Evolutionary conservation across 2,888 invertebrate species (phyloP), one percentile per base, ranked within the genome.

Genomic region (Sylvicola cinctus): DNA sequence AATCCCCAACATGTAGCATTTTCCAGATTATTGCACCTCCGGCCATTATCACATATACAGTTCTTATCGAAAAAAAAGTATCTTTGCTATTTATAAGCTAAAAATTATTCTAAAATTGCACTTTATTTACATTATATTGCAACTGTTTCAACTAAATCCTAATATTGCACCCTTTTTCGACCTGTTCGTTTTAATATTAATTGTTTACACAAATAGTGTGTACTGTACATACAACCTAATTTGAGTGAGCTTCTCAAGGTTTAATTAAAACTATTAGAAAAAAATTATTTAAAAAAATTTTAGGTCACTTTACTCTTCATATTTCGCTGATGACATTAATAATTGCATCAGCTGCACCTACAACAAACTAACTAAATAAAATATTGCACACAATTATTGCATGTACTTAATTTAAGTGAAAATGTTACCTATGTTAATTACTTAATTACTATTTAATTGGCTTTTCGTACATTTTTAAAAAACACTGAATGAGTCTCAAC

Each of bases 401-500:
- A 20, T 20, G 5, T 20, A 6, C 4, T 20, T 6, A 8, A 20
- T 20, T 20, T 6, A 20, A 20, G 20, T 6, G 4, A 20, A 6
- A 6, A 20, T 20, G 28, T 28, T 28, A n/a, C 25, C 8, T 8
- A 13, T 8, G 28, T 5, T 28, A 13, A 8, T 28, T 8, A 11
- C 4, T 28, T 28, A n/a, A 7, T n/a, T 28, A 28, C 25, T 7
- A 28, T 7, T n/a, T 28, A 28, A 28, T 28, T 28, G 28, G 12
- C 49, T 41, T 69, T 71, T 39, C 72, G 60, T 46, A 74, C 73
- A 51, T 72, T 76, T 32, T 77, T 80, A 46, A 81, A 83, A 50
- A 81, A 78, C 28, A 84, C 83, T 3, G 83, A 84, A 58, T 84
- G 81, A 1, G 84, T 84, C 48, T 81, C 84, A 17, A 83, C 63